phyloP scores from a whole-genome alignment of 2,797 vertebrate genomes.

The Phataginus tricuspis region DNA sequence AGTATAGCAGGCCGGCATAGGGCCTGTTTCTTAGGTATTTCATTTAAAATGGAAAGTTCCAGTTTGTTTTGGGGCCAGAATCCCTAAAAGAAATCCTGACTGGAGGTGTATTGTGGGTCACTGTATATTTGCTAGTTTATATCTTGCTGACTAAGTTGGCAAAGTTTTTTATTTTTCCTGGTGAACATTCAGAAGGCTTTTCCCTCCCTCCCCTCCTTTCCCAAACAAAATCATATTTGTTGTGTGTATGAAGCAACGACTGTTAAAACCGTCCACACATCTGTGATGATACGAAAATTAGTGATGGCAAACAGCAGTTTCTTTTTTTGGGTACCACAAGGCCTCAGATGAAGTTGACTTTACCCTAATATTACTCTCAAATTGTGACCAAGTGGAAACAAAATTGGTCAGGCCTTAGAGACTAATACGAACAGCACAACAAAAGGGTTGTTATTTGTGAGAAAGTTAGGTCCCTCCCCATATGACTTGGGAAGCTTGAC shows the following conservation, averaged over 20 bases:
- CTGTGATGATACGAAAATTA: slow-evolving; percentile 71
- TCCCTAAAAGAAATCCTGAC: slow-evolving; percentile 89
- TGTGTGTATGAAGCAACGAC: slow-evolving; percentile 67
- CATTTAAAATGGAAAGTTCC: slow-evolving; percentile 95
- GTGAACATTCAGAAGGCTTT: slow-evolving; percentile 84
- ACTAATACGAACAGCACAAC: not conserved
- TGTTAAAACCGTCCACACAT: slow-evolving; percentile 75
- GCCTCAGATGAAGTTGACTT: slow-evolving; percentile 73
- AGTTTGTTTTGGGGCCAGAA: slow-evolving; percentile 90
- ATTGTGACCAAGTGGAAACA: slow-evolving; percentile 69
- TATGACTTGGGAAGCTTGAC: slow-evolving; percentile 7
- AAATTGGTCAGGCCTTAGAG: slow-evolving; percentile 72
- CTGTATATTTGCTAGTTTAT: slow-evolving; percentile 84
- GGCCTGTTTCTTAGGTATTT: slow-evolving; percentile 69
- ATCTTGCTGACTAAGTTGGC: slow-evolving; percentile 85
- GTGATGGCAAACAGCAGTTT: slow-evolving; percentile 76
- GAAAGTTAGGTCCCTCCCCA: slow-evolving; percentile 5
- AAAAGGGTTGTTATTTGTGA: slow-evolving; percentile 53
- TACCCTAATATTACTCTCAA: slow-evolving; percentile 73
- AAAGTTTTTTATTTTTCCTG: slow-evolving; percentile 84
- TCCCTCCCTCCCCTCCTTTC: slow-evolving; percentile 44
- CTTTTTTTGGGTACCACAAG: slow-evolving; percentile 77
- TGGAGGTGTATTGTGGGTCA: slow-evolving; percentile 83
- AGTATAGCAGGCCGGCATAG: not conserved
- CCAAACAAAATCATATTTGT: slow-evolving; percentile 83